Evolutionary conservation across 2,113 vertebrate genomes (phyloP), one percentile per base, ranked within the genome.

Genomic region (Bothrops jararaca): DNA sequence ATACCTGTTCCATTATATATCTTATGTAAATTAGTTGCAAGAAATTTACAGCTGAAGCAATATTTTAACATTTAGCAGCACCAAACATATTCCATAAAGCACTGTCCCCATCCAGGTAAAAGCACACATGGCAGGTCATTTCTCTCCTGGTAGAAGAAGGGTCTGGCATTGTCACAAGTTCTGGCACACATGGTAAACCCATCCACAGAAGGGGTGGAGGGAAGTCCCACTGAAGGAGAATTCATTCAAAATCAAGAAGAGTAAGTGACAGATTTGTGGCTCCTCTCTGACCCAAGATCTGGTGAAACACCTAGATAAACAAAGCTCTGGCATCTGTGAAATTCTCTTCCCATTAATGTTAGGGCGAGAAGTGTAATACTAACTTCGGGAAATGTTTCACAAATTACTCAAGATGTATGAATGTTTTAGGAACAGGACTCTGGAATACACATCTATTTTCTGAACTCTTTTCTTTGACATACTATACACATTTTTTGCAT

Each of bases 121-220:
- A 11, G 94, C 94, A 96, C 92, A 94, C 93, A 91, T 92, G 94
- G 89, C 87, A 9, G 88, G 85, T 91, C 85, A 86, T 93, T 95
- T 95, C 95, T 94, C 88, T 86, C 80, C 34, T 34, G 58, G 20
- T 29, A 50, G 24, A 20, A 45, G 80, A 90, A 88, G 45, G 74
- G 86, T 42, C n/a, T 26, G 4, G 39, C 42, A 29, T 90, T 15
- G 34, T 86, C 34, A 26, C 50, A 54, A 39, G 52, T 23, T 60
- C 12, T 57, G 34, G 34, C 26, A 45, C 42, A 45, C 23, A n/a
- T 97, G 97, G 95, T 97, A 97, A 97, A 97, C 95, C 94, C 96
- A 95, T 97, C 97, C 97, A 95, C 86, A 86, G 54, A 91, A 92
- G 93, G 80, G 95, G 95, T 34, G n/a, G 4, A 23, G 42, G 57